Conservation (phyloP, 2,888 invertebrate genomes). For the Galerucella calmariensis region DNA sequence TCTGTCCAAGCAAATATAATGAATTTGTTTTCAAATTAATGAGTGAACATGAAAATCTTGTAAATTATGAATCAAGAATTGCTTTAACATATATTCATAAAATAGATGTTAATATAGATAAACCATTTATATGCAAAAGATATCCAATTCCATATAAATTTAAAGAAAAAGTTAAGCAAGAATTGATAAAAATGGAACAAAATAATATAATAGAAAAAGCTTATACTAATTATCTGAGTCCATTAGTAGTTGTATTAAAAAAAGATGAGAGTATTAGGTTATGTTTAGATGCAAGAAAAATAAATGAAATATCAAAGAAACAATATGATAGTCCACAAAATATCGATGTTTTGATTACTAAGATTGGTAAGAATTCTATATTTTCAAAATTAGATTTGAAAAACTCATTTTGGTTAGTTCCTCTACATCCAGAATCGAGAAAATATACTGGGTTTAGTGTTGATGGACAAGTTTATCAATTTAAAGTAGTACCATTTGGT, state of each 20-base stretch:
- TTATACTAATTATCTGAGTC: constrained; percentile 3
- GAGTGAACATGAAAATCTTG: no score
- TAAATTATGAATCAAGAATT: no score
- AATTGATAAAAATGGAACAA: constrained; percentile 15
- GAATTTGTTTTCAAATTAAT: no score
- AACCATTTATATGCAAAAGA: no score
- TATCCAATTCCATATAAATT: background rate
- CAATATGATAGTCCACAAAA: constrained; percentile 17
- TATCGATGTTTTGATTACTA: constrained; percentile 2
- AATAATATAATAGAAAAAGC: constrained; percentile 9
- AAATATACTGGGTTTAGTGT: constrained; percentile 23
- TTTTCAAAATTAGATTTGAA: constrained; percentile 28
- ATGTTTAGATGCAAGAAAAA: constrained; percentile 19
- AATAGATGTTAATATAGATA: no score
- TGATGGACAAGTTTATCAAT: constrained; percentile 7
- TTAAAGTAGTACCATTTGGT: constrained; percentile 17
- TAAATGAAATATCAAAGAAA: constrained; percentile 13
- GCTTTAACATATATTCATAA: no score
- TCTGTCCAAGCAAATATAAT: no score
- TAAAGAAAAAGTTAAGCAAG: constrained; percentile 7
- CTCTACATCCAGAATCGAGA: background rate
- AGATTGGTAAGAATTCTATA: constrained; percentile 16
- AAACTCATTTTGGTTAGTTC: constrained; percentile 23
- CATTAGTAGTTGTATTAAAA: background rate
- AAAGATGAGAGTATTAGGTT: constrained; percentile 2